Percentiles rank a stretch among this genome's conserved stretches.
Conservation (phyloP, 2,797 vertebrate genomes). For the Hydrolagus colliei region DNA sequence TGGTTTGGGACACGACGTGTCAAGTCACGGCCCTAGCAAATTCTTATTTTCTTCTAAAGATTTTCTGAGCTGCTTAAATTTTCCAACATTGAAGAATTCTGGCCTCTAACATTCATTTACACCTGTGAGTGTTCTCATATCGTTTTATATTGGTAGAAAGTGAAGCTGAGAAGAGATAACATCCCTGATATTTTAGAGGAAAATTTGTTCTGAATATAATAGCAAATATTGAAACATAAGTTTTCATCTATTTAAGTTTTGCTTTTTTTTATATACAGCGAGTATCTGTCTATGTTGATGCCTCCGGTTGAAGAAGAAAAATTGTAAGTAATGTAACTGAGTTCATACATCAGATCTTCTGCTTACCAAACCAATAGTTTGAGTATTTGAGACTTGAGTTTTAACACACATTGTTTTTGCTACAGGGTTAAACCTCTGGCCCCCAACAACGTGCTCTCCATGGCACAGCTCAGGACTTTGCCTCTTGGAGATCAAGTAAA, state of each 20-base stretch:
- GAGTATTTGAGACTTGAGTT: background rate
- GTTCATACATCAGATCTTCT: background rate
- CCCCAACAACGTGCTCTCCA: slow-evolving; percentile 92
- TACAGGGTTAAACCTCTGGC: slow-evolving; percentile 74
- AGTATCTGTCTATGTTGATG: slow-evolving; percentile 94
- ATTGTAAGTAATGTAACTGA: slow-evolving; percentile 62
- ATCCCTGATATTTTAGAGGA: background rate
- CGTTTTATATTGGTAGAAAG: too few species aligned
- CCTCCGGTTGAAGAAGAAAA: slow-evolving; percentile 82
- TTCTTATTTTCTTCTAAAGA: too few species aligned
- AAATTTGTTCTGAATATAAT: too few species aligned
- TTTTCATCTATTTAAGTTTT: background rate
- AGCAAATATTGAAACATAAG: too few species aligned
- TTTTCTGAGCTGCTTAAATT: too few species aligned
- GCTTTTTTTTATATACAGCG: slow-evolving; percentile 53
- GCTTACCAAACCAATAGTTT: too few species aligned
- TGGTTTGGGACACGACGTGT: slow-evolving; percentile 34
- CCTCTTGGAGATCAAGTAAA: slow-evolving; percentile 90
- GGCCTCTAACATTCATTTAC: too few species aligned
- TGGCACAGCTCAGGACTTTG: slow-evolving; percentile 89
- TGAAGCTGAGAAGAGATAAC: background rate
- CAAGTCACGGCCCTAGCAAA: too few species aligned
- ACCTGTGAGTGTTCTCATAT: too few species aligned
- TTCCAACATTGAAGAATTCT: too few species aligned
- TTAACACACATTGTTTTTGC: background rate